Evolutionary conservation across 92 coral and sea anemone species (phyloP), one percentile per base, ranked within the genome.

Genomic region (Hydrozoanthus gracilis): DNA sequence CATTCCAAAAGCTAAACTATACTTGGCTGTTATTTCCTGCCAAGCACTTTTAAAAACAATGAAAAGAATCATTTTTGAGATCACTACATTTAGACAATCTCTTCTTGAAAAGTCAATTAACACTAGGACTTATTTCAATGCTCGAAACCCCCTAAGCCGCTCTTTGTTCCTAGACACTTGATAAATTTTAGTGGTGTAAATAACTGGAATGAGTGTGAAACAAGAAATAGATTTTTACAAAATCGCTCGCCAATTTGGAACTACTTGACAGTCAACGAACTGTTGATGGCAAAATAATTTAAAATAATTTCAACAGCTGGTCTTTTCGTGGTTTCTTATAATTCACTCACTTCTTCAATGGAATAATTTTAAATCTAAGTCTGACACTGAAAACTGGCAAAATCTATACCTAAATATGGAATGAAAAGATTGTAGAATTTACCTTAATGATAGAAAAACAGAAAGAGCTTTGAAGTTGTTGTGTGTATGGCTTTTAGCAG

Each of bases 41-140:
- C 47, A 44, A 46, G 5, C 15, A 46, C n/a, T 80, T 69, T 62
- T 64, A 44, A 50, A 49, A 52, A 80, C 35, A 44, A 80, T 39
- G 39, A 80, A 80, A 80, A 80, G 47, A 62, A 47, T 61, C 73
- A 17, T 39, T 54, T 46, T 80, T 4, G 69, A 80, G 47, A 80
- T 80, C 69, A 80, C 74, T 64, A 65, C 74, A 51, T 80, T 80
- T 80, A 64, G 85, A 62, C 85, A 80, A 80, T 80, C 85, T 65
- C 85, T 66, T 80, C 85, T 80, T 80, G 85, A 80, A 80, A 80
- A 80, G 47, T 80, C 85, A 80, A 80, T 80, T 80, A 80, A 80
- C 85, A 80, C 85, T 67, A 80, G 73, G 8, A 27, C 48, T 8
- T 44, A 44, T 80, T 65, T 50, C 9, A 76, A 76, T 10, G 54